These are phyloP conservation scores for Hetaerina americana DNA, from an alignment of 1,140 invertebrate species.

Conservation along the genomic window DNA sequence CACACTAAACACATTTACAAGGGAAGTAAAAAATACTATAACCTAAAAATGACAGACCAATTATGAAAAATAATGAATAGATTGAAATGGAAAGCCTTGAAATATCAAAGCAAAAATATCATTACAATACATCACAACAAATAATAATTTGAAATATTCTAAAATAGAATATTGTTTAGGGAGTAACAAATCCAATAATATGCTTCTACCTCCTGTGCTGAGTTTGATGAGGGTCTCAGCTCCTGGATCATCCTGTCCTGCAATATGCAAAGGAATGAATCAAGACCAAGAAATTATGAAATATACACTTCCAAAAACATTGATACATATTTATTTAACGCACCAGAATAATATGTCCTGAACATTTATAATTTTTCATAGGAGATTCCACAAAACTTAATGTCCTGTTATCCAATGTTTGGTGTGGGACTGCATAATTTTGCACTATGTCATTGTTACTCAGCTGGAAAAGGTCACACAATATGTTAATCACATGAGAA, in stretches of 20 bases:
- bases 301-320: not conserved
- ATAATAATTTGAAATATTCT: not conserved
- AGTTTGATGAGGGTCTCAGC: not conserved
- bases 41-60: too few relatives aligned
- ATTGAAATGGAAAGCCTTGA: not conserved
- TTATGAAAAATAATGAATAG: too few relatives aligned
- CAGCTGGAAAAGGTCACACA: not conserved
- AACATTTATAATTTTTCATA: not conserved
- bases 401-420: not conserved
- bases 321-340: not conserved
- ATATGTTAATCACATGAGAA: not conserved
- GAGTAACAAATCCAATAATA: not conserved
- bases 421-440: not conserved
- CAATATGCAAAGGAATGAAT: not conserved
- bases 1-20: too few relatives aligned
- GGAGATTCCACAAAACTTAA: not conserved
- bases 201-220: too few relatives aligned
- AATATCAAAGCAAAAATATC: not conserved
- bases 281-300: not conserved
- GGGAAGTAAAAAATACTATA: too few relatives aligned
- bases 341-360: not conserved
- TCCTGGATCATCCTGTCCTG: not conserved
- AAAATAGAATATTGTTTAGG: not conserved
- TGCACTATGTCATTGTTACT: not conserved
- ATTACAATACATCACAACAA: not conserved